Base-by-base conservation (phyloP, 2,113 vertebrate genomes). In the Delphinus delphis region DNA sequence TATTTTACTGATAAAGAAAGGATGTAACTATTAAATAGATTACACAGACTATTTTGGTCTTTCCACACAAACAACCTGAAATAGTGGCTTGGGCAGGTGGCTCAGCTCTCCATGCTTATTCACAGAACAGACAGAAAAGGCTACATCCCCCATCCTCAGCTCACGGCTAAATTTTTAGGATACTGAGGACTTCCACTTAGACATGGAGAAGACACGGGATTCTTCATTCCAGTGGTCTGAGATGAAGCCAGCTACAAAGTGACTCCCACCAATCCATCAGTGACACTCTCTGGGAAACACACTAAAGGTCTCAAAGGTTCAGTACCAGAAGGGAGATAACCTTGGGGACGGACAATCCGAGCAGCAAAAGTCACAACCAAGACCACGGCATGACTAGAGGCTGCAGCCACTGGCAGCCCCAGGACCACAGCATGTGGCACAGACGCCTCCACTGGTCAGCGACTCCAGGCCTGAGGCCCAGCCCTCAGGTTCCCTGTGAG, bases 361-460 rank as follows among this genome's bases (percentile, higher is more conserved):
- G 11, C 1, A 4, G 26, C n/a, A 63, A 81, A 71, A 9, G 36
- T 33, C 79, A 53, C 3, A 36, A 47, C 26, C 10, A 31, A 74
- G 26, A 86, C 12, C 20, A 20, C 8, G 28, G 36, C 71, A 47
- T 0, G 36, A 25, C 60, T 26, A 3, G 55, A 62, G n/a, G 11
- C 67, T 33, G 23, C 4, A 2, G 76, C 58, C 31, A 50, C 17
- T 3, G 8, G 8, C 38, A 31, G 36, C 83, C 76, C 68, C 7
- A 7, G 65, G 58, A 33, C 3, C 3, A 6, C 12, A 12, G n/a
- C 31, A 1, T 21, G 44, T 0, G 0, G 31, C 38, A 25, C 11
- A 11, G 67, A 26, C 0, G 2, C 58, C 77, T 14, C 50, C 50
- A 31, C 13, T 9, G 10, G 14, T 17, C 41, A 68, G 41, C 5